These are phyloP conservation scores for Polymixis flavicincta DNA, from an alignment of 2,888 invertebrate species.

Conservation along the genomic window DNA sequence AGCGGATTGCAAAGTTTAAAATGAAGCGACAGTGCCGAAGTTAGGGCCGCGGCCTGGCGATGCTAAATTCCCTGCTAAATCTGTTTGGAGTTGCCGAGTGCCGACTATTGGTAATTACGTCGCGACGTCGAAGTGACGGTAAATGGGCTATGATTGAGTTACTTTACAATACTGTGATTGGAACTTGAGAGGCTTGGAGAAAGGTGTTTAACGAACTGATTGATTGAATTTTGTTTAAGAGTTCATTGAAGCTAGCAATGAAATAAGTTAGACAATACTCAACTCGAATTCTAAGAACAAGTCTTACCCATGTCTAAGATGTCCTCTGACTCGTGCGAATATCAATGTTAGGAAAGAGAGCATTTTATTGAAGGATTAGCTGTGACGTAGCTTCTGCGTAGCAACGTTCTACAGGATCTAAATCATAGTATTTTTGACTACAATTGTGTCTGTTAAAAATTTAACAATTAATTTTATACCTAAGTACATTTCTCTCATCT, in stretches of 20 bases:
- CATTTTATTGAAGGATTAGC: neutral
- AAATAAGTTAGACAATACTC: neutral
- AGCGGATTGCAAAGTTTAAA: slow-evolving; percentile 87
- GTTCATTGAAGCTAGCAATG: neutral
- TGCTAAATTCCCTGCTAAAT: slow-evolving; percentile 67
- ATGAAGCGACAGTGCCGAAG: slow-evolving; percentile 74
- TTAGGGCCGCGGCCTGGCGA: slow-evolving; percentile 69
- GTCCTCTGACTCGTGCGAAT: neutral
- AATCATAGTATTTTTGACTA: neutral
- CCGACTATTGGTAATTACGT: slow-evolving; percentile 62
- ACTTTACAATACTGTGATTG: slow-evolving; percentile 53
- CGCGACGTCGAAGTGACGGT: slow-evolving; percentile 54
- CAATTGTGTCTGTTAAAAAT: too few species aligned
- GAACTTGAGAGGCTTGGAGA: slow-evolving; percentile 4
- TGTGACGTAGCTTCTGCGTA: neutral
- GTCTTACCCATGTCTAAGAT: neutral
- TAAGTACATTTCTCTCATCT: too few species aligned
- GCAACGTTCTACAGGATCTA: neutral
- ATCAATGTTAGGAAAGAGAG: neutral
- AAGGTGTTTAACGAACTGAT: slow-evolving; percentile 34
- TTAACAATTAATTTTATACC: too few species aligned
- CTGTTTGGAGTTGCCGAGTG: slow-evolving; percentile 64
- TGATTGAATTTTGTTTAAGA: neutral
- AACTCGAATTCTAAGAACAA: neutral
- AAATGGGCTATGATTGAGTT: slow-evolving; percentile 63